Conservation (phyloP, 2,797 vertebrate species). For the Sphenopsis melanotis region DNA sequence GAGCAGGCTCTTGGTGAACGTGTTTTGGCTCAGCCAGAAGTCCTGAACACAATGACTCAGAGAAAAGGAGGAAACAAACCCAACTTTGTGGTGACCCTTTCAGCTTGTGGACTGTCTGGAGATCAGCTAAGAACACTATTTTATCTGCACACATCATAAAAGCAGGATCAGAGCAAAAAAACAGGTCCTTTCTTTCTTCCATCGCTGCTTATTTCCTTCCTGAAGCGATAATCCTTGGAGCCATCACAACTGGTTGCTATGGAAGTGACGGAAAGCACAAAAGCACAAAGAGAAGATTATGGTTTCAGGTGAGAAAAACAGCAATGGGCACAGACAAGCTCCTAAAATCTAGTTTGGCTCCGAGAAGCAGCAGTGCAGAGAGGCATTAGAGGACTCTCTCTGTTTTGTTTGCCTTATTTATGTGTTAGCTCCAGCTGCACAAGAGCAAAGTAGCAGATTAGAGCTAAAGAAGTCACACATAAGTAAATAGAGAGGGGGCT, state of each 20-base stretch:
- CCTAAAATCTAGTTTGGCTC: not conserved
- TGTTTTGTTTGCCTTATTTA: not conserved
- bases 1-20: not conserved
- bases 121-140: not conserved
- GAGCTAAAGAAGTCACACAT: not conserved
- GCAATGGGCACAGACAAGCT: not conserved
- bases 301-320: slow-evolving; percentile 51
- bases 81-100: not conserved
- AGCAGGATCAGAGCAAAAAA: not conserved
- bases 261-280: slow-evolving; percentile 43
- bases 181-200: not conserved
- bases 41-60: not conserved
- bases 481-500: not conserved
- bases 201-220: slow-evolving; percentile 22
- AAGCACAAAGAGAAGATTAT: slow-evolving; percentile 50
- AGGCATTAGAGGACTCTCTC: not conserved
- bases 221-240: not conserved
- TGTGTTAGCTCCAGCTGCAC: not conserved
- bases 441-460: not conserved
- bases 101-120: not conserved
- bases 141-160: not conserved
- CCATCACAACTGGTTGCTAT: slow-evolving; percentile 60
- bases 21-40: not conserved
- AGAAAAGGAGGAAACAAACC: not conserved
- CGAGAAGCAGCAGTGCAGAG: not conserved